Conservation (phyloP, 2,888 invertebrate species). For the Cryptocephalus moraei region DNA sequence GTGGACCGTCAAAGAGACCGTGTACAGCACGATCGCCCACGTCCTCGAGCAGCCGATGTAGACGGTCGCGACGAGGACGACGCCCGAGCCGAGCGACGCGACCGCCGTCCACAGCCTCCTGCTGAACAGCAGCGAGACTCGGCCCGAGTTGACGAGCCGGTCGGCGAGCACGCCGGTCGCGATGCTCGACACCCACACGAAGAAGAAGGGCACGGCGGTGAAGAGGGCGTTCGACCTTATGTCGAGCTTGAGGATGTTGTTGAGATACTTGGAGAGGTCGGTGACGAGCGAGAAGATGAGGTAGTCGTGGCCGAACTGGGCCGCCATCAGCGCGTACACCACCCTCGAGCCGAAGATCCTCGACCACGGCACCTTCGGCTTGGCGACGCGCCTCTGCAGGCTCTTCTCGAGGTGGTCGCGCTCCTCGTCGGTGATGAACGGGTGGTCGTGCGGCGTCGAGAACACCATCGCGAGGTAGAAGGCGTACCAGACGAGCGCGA, state of each 20-base stretch:
- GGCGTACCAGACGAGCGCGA: constrained; percentile 59
- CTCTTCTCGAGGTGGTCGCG: constrained; percentile 5
- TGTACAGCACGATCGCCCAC: neutral
- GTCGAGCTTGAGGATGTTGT: constrained; percentile 50
- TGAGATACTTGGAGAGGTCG: constrained; percentile 55
- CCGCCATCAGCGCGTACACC: constrained; percentile 43
- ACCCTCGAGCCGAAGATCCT: constrained; percentile 11
- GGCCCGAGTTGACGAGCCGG: constrained; percentile 46
- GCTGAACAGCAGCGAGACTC: constrained; percentile 42
- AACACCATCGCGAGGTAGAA: constrained; percentile 37
- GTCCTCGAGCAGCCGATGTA: constrained; percentile 6
- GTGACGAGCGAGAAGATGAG: constrained; percentile 56
- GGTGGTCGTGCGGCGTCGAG: constrained; percentile 48
- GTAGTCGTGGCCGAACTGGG: constrained; percentile 56
- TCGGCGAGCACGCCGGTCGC: constrained; percentile 53
- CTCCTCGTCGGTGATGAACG: constrained; percentile 14
- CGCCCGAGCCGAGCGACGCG: constrained; percentile 1
- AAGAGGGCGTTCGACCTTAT: constrained; percentile 48
- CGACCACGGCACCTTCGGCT: constrained; percentile 11
- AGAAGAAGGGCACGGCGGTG: constrained; percentile 50
- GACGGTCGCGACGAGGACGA: constrained; percentile 1
- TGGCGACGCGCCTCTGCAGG: neutral
- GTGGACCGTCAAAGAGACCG: neutral
- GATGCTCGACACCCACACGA: constrained; percentile 51
- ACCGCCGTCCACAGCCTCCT: constrained; percentile 36